These are phyloP conservation scores for Ellobius talpinus DNA, from an alignment of 2,113 vertebrate species.

Conservation along the genomic window DNA sequence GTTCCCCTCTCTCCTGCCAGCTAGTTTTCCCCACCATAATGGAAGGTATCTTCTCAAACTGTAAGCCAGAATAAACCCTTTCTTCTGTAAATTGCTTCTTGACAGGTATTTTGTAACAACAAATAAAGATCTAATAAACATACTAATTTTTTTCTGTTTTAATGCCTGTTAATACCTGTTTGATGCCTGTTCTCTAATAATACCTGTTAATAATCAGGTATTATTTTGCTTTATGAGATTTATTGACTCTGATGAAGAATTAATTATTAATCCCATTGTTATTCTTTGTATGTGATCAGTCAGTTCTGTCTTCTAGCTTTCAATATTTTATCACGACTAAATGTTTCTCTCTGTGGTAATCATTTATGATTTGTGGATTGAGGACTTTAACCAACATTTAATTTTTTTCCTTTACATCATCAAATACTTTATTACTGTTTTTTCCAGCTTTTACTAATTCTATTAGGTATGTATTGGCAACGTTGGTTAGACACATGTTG, in stretches of 20 bases:
- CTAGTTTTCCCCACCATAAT: background rate
- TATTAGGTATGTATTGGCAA: background rate
- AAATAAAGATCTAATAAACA: background rate
- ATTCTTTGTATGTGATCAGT: background rate
- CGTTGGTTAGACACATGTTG: background rate
- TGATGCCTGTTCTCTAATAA: too few species aligned
- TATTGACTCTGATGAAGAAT: background rate
- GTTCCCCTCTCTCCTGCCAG: background rate
- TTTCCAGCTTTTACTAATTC: background rate
- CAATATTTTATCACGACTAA: background rate
- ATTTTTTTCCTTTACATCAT: background rate
- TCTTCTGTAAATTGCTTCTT: background rate
- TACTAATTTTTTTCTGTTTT: background rate
- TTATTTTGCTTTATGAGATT: background rate
- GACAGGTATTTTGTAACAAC: background rate
- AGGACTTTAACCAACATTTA: background rate
- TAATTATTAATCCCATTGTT: background rate
- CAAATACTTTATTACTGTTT: background rate
- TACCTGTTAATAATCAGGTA: background rate
- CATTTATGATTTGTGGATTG: background rate
- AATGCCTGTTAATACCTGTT: too few species aligned
- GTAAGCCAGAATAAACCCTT: background rate
- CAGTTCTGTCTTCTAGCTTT: background rate
- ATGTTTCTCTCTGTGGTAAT: background rate
- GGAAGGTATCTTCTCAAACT: background rate